Percentiles rank a stretch among this genome's conserved stretches.
Evolutionary conservation across 1,140 invertebrate genomes (phyloP).

Genomic region (Drusus annulatus): DNA sequence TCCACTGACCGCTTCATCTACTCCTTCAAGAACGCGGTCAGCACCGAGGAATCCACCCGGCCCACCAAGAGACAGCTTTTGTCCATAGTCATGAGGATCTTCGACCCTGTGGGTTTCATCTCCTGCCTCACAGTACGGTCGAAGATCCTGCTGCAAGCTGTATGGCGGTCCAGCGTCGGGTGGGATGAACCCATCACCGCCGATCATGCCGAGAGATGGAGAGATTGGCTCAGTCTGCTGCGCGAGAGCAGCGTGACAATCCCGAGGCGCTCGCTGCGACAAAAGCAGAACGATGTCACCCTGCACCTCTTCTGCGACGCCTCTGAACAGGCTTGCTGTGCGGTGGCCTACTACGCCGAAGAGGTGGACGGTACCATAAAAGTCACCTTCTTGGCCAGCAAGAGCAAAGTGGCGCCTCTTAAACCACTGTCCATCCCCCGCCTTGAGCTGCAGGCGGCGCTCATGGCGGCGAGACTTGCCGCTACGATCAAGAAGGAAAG

Average conservation of each 20-base stretch:
- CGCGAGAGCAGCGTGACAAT: not conserved
- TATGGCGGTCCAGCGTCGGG: conserved; percentile 61
- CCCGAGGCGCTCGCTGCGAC: not conserved
- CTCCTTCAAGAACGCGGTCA: not conserved
- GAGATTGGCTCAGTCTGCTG: conserved; percentile 39
- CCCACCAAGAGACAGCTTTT: conserved; percentile 61
- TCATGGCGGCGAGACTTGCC: no score
- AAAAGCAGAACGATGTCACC: not conserved
- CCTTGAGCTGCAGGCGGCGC: no score
- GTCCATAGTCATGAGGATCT: conserved; percentile 61
- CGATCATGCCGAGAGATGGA: conserved; percentile 44
- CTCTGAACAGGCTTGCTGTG: conserved; percentile 2
- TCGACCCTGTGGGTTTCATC: conserved; percentile 65
- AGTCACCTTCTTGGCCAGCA: no score
- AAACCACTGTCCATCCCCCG: no score
- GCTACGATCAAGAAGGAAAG: no score
- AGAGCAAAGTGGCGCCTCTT: no score
- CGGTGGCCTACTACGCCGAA: not conserved
- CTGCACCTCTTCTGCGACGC: conserved; percentile 14
- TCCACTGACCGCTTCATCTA: not conserved
- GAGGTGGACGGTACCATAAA: no score
- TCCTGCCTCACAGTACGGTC: conserved; percentile 61
- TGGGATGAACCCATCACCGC: conserved; percentile 62
- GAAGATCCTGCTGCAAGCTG: conserved; percentile 65
- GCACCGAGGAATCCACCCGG: not conserved